Evolutionary conservation across 2,113 vertebrate genomes (phyloP).

Genomic region (Varanus salvator): DNA sequence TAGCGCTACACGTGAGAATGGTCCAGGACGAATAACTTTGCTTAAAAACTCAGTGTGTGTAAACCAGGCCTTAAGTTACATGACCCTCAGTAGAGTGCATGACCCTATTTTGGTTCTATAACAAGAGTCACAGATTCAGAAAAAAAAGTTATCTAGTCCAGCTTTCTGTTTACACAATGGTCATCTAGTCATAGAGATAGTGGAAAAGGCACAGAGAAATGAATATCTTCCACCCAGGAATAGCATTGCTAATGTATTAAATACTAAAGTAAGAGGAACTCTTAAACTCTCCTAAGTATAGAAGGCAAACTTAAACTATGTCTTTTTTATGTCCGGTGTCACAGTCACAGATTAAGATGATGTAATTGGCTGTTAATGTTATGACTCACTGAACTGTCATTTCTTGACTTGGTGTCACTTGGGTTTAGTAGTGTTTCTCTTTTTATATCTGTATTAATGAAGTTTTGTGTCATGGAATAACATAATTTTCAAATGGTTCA

Average conservation of each 20-base stretch:
- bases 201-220: background rate
- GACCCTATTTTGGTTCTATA: background rate
- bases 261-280: background rate
- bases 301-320: background rate
- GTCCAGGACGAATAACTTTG: background rate
- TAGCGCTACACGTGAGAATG: too few species aligned
- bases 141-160: too few species aligned
- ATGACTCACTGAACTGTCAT: background rate
- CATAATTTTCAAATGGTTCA: conserved; percentile 34
- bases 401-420: background rate
- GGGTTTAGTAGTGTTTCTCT: background rate
- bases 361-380: background rate
- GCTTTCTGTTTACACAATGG: too few species aligned
- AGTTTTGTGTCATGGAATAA: background rate
- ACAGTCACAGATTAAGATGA: background rate
- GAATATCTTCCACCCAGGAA: background rate
- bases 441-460: conserved; percentile 3
- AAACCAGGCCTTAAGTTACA: background rate
- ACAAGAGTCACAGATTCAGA: too few species aligned
- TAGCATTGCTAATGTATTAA: background rate
- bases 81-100: background rate
- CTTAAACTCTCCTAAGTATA: background rate
- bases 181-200: too few species aligned
- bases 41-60: background rate
- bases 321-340: background rate